These are phyloP conservation scores for Griposia aprilina DNA, from an alignment of 2,888 invertebrate genomes.

Conservation along the genomic window DNA sequence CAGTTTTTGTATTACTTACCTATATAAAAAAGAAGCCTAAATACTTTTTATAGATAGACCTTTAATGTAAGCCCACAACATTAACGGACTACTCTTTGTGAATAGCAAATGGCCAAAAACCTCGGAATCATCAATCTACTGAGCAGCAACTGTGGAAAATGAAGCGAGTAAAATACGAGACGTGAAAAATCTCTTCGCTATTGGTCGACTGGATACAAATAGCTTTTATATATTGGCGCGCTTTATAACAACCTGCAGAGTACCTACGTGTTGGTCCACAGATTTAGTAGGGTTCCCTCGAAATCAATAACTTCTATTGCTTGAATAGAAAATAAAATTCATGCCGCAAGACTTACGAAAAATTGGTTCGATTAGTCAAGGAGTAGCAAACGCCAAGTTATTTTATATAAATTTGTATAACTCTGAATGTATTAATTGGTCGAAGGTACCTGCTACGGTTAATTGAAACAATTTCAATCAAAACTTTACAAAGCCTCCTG, in stretches of 20 bases:
- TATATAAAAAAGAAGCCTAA: constrained; percentile 25
- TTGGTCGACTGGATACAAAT: constrained; percentile 64
- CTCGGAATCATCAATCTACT: constrained; percentile 61
- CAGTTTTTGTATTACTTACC: constrained; percentile 12
- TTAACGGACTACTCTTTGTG: constrained; percentile 60
- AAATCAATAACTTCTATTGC: constrained; percentile 26
- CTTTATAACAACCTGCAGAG: constrained; percentile 46
- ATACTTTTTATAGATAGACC: constrained; percentile 28
- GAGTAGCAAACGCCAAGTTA: background rate
- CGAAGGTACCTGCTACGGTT: background rate
- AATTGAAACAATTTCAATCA: constrained; percentile 49
- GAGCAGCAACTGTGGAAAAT: constrained; percentile 56
- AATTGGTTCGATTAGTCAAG: constrained; percentile 16
- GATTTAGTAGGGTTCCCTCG: constrained; percentile 19
- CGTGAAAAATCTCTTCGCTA: constrained; percentile 61
- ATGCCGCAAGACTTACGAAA: background rate
- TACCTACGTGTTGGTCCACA: constrained; percentile 29
- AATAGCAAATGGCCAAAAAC: constrained; percentile 58
- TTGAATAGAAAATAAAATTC: constrained; percentile 28
- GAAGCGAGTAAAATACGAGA: constrained; percentile 52
- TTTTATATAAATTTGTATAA: constrained; percentile 9
- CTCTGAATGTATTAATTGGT: constrained; percentile 25
- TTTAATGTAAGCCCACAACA: constrained; percentile 59
- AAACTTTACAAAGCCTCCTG: constrained; percentile 21
- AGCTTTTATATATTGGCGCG: constrained; percentile 51